Evolutionary conservation across 2,888 invertebrate species (phyloP), one percentile per base, ranked within the genome.

Genomic region (Scaptomyza caliginosa): DNA sequence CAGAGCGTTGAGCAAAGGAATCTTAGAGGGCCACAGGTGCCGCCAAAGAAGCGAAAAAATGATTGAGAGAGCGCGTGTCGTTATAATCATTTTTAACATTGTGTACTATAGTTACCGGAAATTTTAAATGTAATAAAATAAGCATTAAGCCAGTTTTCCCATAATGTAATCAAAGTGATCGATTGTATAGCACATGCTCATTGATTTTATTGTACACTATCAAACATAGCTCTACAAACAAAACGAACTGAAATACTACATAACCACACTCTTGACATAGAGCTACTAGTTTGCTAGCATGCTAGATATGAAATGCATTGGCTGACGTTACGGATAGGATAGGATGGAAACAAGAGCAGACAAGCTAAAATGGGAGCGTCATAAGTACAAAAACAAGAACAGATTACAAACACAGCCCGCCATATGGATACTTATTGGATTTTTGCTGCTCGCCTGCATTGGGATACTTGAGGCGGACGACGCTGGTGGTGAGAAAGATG

Each of bases 221-320:
- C 0, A 34, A 1, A 16, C 16, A 34, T 34, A 16, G 16, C 8
- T 16, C 1, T 8, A 21, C 7, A 7, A 26, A n/a, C 4, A 19
- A 21, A 28, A 45, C n/a, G n/a, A n/a, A n/a, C n/a, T n/a, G n/a
- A 11, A 24, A 24, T n/a, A 4, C 4, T n/a, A 30, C 28, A 30
- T 3, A 6, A 13, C 5, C 3, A 32, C 32, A 32, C 32, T 13
- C 6, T 32, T 32, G 13, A 32, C 6, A 32, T 13, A 2, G 2
- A 6, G n/a, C n/a, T n/a, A n/a, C n/a, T n/a, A n/a, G n/a, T n/a
- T n/a, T n/a, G n/a, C n/a, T n/a, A n/a, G n/a, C n/a, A n/a, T 13
- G 32, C 32, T 32, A 4, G 13, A 32, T 19, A n/a, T 42, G 45
- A 45, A 34, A 54, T 54, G 34, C 34, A 45, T 19, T 24, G 19